These are phyloP conservation scores for Pyrochroa serraticornis DNA, from an alignment of 2,888 invertebrate species.

Conservation along the genomic window DNA sequence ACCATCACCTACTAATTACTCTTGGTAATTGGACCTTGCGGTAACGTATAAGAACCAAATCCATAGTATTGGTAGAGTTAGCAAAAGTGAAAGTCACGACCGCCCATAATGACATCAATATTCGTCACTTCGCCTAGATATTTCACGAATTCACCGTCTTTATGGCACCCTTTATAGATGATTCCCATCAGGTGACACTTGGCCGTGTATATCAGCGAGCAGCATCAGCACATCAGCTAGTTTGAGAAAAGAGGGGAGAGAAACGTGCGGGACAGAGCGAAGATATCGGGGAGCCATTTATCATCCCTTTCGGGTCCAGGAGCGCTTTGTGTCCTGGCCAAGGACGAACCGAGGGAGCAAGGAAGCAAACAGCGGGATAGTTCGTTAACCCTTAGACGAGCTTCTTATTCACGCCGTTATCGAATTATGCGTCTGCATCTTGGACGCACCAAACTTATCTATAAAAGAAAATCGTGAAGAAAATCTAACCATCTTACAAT, in stretches of 20 bases:
- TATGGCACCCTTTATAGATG: no score
- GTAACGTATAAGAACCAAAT: no score
- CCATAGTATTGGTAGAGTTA: no score
- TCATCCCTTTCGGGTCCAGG: slow-evolving; percentile 44
- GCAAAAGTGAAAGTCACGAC: no score
- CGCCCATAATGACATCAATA: no score
- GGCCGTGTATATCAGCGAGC: slow-evolving; percentile 5
- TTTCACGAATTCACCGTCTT: no score
- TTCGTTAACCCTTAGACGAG: slow-evolving; percentile 29
- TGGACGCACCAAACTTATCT: background rate
- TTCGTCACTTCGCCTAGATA: no score
- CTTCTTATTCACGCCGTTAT: slow-evolving; percentile 14
- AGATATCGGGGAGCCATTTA: slow-evolving; percentile 42
- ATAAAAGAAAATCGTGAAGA: slow-evolving; percentile 2
- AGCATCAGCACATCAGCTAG: slow-evolving; percentile 20
- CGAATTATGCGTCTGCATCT: slow-evolving; percentile 9
- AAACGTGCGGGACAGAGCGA: slow-evolving; percentile 4
- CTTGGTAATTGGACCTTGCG: no score
- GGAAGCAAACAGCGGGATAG: slow-evolving; percentile 32
- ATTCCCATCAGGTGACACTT: slow-evolving; percentile 13
- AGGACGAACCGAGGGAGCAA: slow-evolving; percentile 39
- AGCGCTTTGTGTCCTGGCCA: slow-evolving; percentile 43
- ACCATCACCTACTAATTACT: no score
- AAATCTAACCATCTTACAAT: slow-evolving; percentile 1
- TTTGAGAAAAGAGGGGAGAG: slow-evolving; percentile 9